Evolutionary conservation across 1,140 invertebrate species (phyloP), one percentile per base, ranked within the genome.

Genomic region (Calosoma granatense): DNA sequence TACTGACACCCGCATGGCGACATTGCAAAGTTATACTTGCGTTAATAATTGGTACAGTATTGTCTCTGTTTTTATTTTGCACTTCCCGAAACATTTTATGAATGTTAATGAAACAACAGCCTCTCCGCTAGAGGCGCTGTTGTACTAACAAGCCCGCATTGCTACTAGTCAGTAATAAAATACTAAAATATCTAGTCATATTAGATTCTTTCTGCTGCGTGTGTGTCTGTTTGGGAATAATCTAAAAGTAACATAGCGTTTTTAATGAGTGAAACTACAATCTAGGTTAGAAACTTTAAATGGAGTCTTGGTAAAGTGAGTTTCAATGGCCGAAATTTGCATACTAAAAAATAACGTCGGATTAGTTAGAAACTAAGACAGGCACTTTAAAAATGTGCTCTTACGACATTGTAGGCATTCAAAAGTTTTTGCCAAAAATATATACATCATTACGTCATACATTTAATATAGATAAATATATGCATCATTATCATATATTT

Each of bases 1-100:
- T n/a, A n/a, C n/a, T n/a, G n/a, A n/a, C n/a, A n/a, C n/a, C n/a
- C n/a, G n/a, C n/a, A n/a, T n/a, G n/a, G n/a, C n/a, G n/a, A n/a
- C n/a, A n/a, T n/a, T n/a, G n/a, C n/a, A n/a, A n/a, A n/a, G n/a
- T n/a, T n/a, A n/a, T n/a, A n/a, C n/a, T n/a, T 47, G 6, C 17
- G 41, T 47, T 47, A 47, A 47, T 47, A 9, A 17, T 12, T 17
- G 17, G 41, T 9, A 17, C 17, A 4, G 41, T 47, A 47, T 47
- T 47, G 41, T 47, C 4, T 47, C 6, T 12, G 41, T 47, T 47
- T 47, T 47, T 17, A 17, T 9, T 9, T 17, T n/a, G n/a, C n/a
- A n/a, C n/a, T n/a, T n/a, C n/a, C 41, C 17, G 41, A 47, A 47
- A 47, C 41, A 17, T 47, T 47, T 47, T 47, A 47, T 47, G 41